Base-by-base conservation (phyloP, 2,888 invertebrate species). In the Balanococcus diminutus region DNA sequence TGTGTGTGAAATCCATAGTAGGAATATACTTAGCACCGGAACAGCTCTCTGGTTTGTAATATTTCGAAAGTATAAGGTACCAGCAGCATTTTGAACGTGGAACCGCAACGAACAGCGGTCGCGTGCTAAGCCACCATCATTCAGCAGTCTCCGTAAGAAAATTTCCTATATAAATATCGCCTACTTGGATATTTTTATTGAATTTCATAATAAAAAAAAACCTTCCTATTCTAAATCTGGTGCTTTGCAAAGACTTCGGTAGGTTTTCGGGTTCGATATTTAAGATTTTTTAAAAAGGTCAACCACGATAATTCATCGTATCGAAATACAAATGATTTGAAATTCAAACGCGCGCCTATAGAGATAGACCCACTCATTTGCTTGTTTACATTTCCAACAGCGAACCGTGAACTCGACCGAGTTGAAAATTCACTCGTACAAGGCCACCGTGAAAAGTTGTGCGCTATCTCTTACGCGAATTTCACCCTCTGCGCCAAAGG, bases 241-340 rank as follows among this genome's bases (percentile, higher is more conserved):
- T 16, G 42, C 16, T 14, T 42, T 16, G 16, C 42, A 14, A 16
- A 3, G 14, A 14, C 14, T 42, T n/a, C n/a, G n/a, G n/a, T n/a
- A n/a, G 11, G 11, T 16, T 42, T 42, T 42, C 51, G 19, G 51
- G 51, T 9, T 31, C 75, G n/a, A 75, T 75, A 75, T 75, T 75
- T 75, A 75, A 32, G 75, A 32, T 75, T 75, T 75, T 75, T 75
- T 75, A 75, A 75, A 32, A 75, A 67, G 61, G 61, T 67, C 61
- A 28, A 67, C 51, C 19, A 2, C 51, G 51, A 19, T 8, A 3
- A 51, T 51, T 51, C n/a, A n/a, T n/a, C n/a, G n/a, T n/a, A n/a
- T n/a, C n/a, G n/a, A n/a, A n/a, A n/a, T n/a, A n/a, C n/a, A n/a
- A n/a, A n/a, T n/a, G n/a, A n/a, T n/a, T n/a, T n/a, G n/a, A n/a